Conservation (phyloP, 2,888 invertebrate species). For the Lasiommata megera region DNA sequence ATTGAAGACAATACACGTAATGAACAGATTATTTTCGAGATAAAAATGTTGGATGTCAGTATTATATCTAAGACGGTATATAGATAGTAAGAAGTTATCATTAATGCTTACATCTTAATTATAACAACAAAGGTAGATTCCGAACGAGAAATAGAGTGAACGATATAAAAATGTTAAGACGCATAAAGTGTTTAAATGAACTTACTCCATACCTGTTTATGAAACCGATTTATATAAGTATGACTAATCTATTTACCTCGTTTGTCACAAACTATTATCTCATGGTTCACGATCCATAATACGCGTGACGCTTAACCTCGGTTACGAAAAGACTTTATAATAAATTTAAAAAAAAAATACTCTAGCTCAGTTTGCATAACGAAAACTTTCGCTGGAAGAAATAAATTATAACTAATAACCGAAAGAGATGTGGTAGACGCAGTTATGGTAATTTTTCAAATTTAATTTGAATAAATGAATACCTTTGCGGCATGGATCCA, state of each 20-base stretch:
- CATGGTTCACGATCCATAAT: conserved; percentile 6
- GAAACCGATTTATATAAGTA: conserved; percentile 33
- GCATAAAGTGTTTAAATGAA: background rate
- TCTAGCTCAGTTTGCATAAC: background rate
- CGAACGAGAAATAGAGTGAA: too few relatives aligned
- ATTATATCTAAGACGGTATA: too few relatives aligned
- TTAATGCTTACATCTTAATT: too few relatives aligned
- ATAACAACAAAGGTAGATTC: too few relatives aligned
- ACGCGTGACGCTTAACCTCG: conserved; percentile 5
- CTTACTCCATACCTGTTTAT: conserved; percentile 34
- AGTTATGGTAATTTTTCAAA: background rate
- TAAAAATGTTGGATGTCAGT: too few relatives aligned
- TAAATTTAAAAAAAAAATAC: too few relatives aligned
- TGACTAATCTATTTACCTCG: conserved; percentile 22
- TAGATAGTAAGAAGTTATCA: too few relatives aligned
- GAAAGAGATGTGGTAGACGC: background rate
- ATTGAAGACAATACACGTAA: too few relatives aligned
- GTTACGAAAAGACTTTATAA: background rate
- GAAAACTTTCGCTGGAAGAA: conserved; percentile 4
- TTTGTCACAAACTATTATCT: conserved; percentile 9
- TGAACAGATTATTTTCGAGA: too few relatives aligned
- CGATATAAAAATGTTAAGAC: too few relatives aligned
- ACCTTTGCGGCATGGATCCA: background rate
- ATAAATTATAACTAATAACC: background rate
- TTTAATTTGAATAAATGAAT: background rate